These are phyloP conservation scores for Drosophila arizonae DNA, from an alignment of 1,140 invertebrate species.

Conservation along the genomic window DNA sequence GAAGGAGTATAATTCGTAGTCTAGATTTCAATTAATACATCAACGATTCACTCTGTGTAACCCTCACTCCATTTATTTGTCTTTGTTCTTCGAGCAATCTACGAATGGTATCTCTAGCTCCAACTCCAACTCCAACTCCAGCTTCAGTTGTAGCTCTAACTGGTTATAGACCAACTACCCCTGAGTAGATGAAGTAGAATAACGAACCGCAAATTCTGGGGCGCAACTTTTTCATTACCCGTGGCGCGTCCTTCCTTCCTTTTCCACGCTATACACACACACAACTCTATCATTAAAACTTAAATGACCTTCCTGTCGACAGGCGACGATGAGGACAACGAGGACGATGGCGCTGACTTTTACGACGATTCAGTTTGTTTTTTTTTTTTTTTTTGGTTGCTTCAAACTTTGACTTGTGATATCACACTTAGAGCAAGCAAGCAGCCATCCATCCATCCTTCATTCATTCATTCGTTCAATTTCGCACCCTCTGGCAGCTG, in stretches of 20 bases:
- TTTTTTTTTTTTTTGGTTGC: slow-evolving; percentile 35
- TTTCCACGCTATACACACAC: slow-evolving; percentile 30
- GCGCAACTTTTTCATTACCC: slow-evolving; percentile 49
- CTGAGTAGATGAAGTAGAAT: slow-evolving; percentile 37
- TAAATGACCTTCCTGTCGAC: slow-evolving; percentile 77
- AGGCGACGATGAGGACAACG: slow-evolving; percentile 12
- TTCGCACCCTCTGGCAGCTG: slow-evolving; percentile 51
- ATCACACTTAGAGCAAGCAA: slow-evolving; percentile 45
- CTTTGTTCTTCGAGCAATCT: slow-evolving; percentile 66
- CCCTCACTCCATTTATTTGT: slow-evolving; percentile 28
- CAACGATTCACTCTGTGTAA: no score
- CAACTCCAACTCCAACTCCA: neutral
- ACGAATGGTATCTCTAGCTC: neutral
- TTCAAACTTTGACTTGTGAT: slow-evolving; percentile 73
- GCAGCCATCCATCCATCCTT: slow-evolving; percentile 26
- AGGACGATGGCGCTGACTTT: slow-evolving; percentile 29
- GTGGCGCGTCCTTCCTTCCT: slow-evolving; percentile 39
- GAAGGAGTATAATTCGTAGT: no score
- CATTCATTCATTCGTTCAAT: slow-evolving; percentile 47
- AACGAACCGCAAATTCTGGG: slow-evolving; percentile 54
- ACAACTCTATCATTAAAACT: slow-evolving; percentile 80
- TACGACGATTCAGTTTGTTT: slow-evolving; percentile 36
- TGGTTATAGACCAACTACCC: slow-evolving; percentile 6
- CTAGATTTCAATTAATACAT: no score
- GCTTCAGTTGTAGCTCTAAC: neutral